These are phyloP conservation scores for Mus spicilegus DNA, from an alignment of 2,113 vertebrate genomes.

Conservation along the genomic window DNA sequence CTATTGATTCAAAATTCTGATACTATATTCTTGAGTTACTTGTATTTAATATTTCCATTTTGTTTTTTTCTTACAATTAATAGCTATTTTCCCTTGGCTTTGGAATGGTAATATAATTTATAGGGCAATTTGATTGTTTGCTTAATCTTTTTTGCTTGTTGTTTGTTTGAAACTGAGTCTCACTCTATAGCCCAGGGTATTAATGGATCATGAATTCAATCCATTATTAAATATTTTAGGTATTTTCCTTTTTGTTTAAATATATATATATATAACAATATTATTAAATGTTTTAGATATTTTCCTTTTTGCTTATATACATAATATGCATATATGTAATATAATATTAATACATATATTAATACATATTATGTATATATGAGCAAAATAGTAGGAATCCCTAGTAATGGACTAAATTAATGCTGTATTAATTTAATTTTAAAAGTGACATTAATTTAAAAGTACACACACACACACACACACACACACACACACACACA, in stretches of 20 bases:
- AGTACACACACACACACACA: too few species aligned
- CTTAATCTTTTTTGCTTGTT: neutral
- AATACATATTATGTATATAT: neutral
- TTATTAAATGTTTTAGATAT: neutral
- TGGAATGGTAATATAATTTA: neutral
- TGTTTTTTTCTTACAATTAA: neutral
- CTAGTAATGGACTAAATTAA: neutral
- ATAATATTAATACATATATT: neutral
- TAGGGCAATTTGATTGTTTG: neutral
- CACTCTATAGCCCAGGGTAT: neutral
- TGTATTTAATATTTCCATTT: neutral
- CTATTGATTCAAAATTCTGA: neutral
- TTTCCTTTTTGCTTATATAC: too few species aligned
- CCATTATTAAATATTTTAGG: neutral
- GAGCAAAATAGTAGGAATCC: neutral
- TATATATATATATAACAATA: neutral
- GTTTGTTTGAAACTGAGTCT: neutral
- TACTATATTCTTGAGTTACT: neutral
- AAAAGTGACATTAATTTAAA: neutral
- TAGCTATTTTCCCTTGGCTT: neutral
- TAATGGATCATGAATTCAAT: neutral
- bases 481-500: too few species aligned
- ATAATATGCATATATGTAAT: neutral
- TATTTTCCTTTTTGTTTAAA: neutral
- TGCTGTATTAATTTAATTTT: neutral